phyloP scores from a whole-genome alignment of 2,113 vertebrate species.

The Eurypyga helias region DNA sequence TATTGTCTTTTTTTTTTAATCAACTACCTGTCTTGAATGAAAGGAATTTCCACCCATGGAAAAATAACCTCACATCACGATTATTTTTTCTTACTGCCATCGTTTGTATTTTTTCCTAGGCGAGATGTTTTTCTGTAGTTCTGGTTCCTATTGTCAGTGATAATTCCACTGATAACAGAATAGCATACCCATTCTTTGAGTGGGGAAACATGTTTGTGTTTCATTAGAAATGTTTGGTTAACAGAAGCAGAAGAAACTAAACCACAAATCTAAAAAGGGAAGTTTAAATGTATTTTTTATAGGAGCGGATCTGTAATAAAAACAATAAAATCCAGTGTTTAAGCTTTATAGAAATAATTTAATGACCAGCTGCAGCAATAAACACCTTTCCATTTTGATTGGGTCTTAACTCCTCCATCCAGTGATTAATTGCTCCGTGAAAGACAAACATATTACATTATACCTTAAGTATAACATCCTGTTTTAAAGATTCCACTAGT shows the following conservation, averaged over 20 bases:
- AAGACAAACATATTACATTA: constrained; percentile 68
- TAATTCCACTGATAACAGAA: neutral
- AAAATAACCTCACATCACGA: neutral
- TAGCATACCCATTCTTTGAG: neutral
- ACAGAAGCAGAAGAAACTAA: constrained; percentile 55
- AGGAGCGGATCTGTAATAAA: constrained; percentile 60
- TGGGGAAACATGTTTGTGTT: neutral
- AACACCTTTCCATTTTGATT: constrained; percentile 66
- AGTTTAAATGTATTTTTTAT: constrained; percentile 69
- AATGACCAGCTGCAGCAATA: constrained; percentile 68
- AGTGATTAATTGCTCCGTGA: constrained; percentile 57
- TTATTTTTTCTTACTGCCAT: neutral
- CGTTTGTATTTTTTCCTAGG: neutral
- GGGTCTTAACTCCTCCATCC: constrained; percentile 54
- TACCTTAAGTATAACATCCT: constrained; percentile 63
- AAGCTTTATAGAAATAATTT: constrained; percentile 69
- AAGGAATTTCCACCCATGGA: neutral
- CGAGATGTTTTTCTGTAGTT: neutral
- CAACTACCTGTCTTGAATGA: neutral
- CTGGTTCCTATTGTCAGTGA: neutral
- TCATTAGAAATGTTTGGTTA: constrained; percentile 33
- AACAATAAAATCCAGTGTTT: constrained; percentile 60
- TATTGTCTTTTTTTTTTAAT: neutral
- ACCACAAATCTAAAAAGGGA: constrained; percentile 51
- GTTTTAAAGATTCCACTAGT: constrained; percentile 59